Evolutionary conservation across 1,140 invertebrate species (phyloP).

Genomic region (Zaprionus gabonicus): DNA sequence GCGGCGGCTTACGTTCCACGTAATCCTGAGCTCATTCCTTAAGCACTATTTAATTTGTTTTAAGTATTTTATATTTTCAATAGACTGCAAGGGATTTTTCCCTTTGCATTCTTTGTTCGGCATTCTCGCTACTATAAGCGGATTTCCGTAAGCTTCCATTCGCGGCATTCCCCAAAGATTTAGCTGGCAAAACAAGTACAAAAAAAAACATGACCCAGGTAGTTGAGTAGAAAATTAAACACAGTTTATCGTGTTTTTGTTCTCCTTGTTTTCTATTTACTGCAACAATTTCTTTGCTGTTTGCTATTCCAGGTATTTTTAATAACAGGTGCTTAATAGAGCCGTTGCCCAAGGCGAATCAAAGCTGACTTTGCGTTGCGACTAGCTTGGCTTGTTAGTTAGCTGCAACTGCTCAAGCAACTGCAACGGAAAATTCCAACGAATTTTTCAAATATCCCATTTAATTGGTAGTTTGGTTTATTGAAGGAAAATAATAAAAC

Average conservation of each 20-base stretch:
- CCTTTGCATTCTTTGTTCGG: not conserved
- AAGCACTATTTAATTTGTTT: slow-evolving; percentile 35
- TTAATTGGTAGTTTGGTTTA: not conserved
- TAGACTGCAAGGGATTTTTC: not conserved
- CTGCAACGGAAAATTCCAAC: not conserved
- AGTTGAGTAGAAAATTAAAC: slow-evolving; percentile 20
- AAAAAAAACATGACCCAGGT: slow-evolving; percentile 10
- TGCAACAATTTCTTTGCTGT: not conserved
- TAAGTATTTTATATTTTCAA: slow-evolving; percentile 21
- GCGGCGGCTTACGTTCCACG: not conserved
- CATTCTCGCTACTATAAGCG: slow-evolving; percentile 15
- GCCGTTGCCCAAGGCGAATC: not conserved
- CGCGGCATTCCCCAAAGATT: slow-evolving; percentile 20
- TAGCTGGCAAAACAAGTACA: slow-evolving; percentile 13
- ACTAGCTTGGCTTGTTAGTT: not conserved
- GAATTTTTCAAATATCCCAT: not conserved
- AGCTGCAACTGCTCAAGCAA: not conserved
- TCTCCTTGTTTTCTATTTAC: not conserved
- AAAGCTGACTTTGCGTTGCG: not conserved
- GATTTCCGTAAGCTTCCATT: slow-evolving; percentile 26
- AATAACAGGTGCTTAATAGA: slow-evolving; percentile 29
- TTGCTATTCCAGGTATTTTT: slow-evolving; percentile 22
- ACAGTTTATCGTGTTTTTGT: slow-evolving; percentile 3
- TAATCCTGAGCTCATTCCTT: slow-evolving; percentile 12
- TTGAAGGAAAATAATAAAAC: not conserved